Evolutionary conservation across 2,888 invertebrate species (phyloP), one percentile per base, ranked within the genome.

Genomic region (Rhyacophila evoluta): DNA sequence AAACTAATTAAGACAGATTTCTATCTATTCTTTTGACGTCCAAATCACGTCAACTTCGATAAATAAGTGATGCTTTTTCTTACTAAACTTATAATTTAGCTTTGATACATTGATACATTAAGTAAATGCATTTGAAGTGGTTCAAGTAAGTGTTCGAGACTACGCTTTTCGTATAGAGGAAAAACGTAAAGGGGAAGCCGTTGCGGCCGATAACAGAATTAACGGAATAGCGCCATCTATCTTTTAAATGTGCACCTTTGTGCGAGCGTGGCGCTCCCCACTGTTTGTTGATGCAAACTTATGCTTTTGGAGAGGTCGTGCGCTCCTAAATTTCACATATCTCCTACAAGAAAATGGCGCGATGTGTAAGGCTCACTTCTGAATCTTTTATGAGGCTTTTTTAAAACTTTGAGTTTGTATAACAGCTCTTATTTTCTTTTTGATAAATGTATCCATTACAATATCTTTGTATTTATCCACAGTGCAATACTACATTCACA

Each of bases 161-260:
- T 55, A 25, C 8, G 25, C 2, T 55, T 19, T 55, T 19, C 29
- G 2, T 12, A 55, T 55, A 15, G 25, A 25, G 10, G 25, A 19
- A 55, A 55, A 55, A 55, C 55, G 55, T 55, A 15, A 10, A 55
- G 25, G 55, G 25, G 19, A 19, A 55, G 55, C 15, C 12, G 15
- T 55, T 86, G 84, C 86, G 86, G 88, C 88, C 91, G 91, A 91
- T 92, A 92, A 91, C 90, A 90, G 91, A 91, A 92, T 91, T 91
- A 91, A 90, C 90, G 90, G 88, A 92, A 92, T 90, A 88, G 90
- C 88, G 88, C 90, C 89, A 91, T 92, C 90, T 90, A 88, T 92
- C 91, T 92, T 91, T 90, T 91, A 91, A 91, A 92, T 89, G 89
- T 89, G 88, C 87, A 88, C 89, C 88, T 89, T 89, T 88, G 87